Evolutionary conservation across 2,888 invertebrate genomes (phyloP), one percentile per base, ranked within the genome.

Genomic region (Rhamnusium bicolor): DNA sequence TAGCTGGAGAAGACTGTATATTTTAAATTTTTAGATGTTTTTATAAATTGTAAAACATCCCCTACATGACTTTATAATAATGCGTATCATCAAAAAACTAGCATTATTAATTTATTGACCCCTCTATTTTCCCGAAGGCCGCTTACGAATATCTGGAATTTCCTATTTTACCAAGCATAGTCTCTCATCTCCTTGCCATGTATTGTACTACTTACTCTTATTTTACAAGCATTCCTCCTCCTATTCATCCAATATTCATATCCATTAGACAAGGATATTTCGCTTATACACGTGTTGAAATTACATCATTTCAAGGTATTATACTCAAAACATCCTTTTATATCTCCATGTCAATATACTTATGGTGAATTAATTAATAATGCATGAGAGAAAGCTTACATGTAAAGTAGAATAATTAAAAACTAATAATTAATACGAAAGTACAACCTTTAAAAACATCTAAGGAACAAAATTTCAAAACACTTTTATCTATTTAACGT

Each of bases 221-320:
- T 58, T 58, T 29, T 32, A 58, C 58, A 18, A 32, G 58, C 29
- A 18, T 24, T 18, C 16, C 58, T 32, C 8, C 29, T 32, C 32
- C 58, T 29, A 58, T 58, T 58, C 58, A 58, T 58, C 29, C 58
- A 58, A 61, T 61, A 61, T 61, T 47, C 61, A 61, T 61, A 18
- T 46, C 61, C 47, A 46, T 46, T 61, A 61, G 18, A 61, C 61
- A 6, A n/a, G n/a, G 46, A 61, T 61, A 61, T 61, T 61, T 61
- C 61, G 16, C 61, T 21, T 61, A 24, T 61, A 61, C 61, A 61
- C 61, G n/a, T 61, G 61, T 61, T 61, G 40, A 47, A 8, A 7
- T 61, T 21, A 29, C 61, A 16, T 32, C 58, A 58, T 12, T 32
- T 29, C 32, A 16, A 14, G 32, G 61, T 46, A 2, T 47, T 47